These are phyloP conservation scores for Sebastes schlegelii DNA, from an alignment of 2,113 vertebrate genomes.

Conservation along the genomic window DNA sequence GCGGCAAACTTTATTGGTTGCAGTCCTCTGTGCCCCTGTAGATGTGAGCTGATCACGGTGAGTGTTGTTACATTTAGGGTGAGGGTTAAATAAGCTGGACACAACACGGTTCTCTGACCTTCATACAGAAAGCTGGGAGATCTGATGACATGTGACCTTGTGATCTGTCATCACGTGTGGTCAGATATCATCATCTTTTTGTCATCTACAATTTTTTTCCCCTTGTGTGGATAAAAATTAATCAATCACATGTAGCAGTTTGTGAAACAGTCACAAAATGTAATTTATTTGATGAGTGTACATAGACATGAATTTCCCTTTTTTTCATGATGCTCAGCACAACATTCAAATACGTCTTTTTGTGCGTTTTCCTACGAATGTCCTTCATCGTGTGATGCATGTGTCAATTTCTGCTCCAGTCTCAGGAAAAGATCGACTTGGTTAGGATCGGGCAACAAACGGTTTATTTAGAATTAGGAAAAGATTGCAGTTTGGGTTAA, in stretches of 20 bases:
- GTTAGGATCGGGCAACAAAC: too few relatives aligned
- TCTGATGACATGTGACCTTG: slow-evolving; percentile 11
- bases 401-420: too few relatives aligned
- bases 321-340: too few relatives aligned
- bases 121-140: slow-evolving; percentile 4
- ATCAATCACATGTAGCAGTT: not conserved
- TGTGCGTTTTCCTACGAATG: too few relatives aligned
- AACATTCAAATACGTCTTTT: too few relatives aligned
- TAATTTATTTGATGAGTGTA: too few relatives aligned
- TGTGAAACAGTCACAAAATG: too few relatives aligned
- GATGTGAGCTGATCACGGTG: not conserved
- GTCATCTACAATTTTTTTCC: not conserved
- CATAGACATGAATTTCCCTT: too few relatives aligned
- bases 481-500: too few relatives aligned
- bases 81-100: slow-evolving; percentile 1
- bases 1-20: slow-evolving; percentile 59
- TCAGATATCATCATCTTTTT: slow-evolving; percentile 3
- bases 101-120: slow-evolving; percentile 13
- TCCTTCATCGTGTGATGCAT: too few relatives aligned
- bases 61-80: slow-evolving; percentile 14
- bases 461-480: too few relatives aligned
- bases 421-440: too few relatives aligned
- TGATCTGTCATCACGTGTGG: slow-evolving; percentile 31
- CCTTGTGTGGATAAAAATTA: not conserved
- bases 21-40: slow-evolving; percentile 33